Evolutionary conservation across 2,888 invertebrate species (phyloP).

Genomic region (Willowsia nigromaculata): DNA sequence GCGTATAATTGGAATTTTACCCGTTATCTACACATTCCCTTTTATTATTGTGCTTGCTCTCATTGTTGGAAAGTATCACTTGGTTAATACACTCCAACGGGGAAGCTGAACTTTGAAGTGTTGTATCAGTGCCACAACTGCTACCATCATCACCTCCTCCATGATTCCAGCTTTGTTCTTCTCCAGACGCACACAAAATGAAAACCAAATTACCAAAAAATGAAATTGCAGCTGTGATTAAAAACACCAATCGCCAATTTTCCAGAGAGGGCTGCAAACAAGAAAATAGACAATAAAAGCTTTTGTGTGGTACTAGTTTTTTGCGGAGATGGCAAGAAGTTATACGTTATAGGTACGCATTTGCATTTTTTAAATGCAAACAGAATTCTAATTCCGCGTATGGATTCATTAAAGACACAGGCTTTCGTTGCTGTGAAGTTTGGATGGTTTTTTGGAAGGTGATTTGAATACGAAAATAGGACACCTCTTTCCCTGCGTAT

Average conservation of each 20-base stretch:
- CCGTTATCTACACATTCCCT: slow-evolving; percentile 12
- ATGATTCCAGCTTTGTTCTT: slow-evolving; percentile 84
- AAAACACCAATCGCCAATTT: slow-evolving; percentile 85
- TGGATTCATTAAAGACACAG: background rate
- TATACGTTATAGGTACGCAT: background rate
- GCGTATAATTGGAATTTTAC: slow-evolving; percentile 36
- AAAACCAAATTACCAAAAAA: slow-evolving; percentile 83
- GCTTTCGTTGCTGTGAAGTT: background rate
- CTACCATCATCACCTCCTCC: background rate
- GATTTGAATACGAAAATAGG: background rate
- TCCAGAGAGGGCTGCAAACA: slow-evolving; percentile 83
- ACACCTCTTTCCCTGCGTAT: background rate
- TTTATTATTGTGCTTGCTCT: background rate
- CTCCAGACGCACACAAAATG: slow-evolving; percentile 83
- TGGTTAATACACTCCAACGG: slow-evolving; percentile 20
- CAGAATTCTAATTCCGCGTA: slow-evolving; percentile 12
- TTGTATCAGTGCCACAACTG: slow-evolving; percentile 13
- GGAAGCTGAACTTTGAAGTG: slow-evolving; percentile 5
- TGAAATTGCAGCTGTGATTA: slow-evolving; percentile 82
- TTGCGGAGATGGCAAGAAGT: no score
- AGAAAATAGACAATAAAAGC: slow-evolving; percentile 73
- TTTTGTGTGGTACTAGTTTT: background rate
- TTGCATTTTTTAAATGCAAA: slow-evolving; percentile 5
- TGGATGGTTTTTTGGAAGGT: background rate
- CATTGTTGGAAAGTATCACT: slow-evolving; percentile 16